Evolutionary conservation across 1,140 invertebrate species (phyloP).

Genomic region (Pollicipes pollicipes): DNA sequence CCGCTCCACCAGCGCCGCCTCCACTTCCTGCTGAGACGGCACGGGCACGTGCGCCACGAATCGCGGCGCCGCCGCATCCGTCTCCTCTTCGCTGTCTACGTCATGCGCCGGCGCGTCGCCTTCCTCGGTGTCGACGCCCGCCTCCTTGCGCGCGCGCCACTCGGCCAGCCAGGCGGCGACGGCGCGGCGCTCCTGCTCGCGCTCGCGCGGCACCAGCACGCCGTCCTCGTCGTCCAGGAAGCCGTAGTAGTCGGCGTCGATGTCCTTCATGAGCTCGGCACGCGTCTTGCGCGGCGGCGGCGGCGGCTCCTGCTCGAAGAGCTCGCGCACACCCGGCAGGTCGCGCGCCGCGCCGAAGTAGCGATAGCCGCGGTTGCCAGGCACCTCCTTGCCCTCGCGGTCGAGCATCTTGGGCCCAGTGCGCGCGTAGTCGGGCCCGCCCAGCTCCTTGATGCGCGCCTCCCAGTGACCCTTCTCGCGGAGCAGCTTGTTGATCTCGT

Average conservation of each 20-base stretch:
- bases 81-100: constrained; percentile 32
- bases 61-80: constrained; percentile 29
- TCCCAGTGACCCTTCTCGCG: constrained; percentile 84
- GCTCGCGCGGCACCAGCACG: constrained; percentile 71
- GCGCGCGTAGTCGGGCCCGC: constrained; percentile 83
- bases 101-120: constrained; percentile 27
- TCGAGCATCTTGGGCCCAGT: constrained; percentile 87
- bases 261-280: constrained; percentile 92
- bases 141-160: background rate
- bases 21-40: constrained; percentile 71
- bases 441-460: constrained; percentile 80
- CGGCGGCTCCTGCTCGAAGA: constrained; percentile 91
- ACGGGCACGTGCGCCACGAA: constrained; percentile 70
- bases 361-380: constrained; percentile 94
- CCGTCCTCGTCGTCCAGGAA: constrained; percentile 97
- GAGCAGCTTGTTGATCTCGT: constrained; percentile 97
- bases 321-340: constrained; percentile 86
- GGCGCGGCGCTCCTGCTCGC: constrained; percentile 42
- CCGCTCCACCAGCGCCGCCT: constrained; percentile 64
- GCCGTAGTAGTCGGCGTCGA: constrained; percentile 97
- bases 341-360: constrained; percentile 99
- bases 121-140: constrained; percentile 25
- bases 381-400: constrained; percentile 89
- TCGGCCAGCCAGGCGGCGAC: constrained; percentile 14
- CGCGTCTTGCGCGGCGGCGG: constrained; percentile 72